Evolutionary conservation across 2,888 invertebrate species (phyloP).

Genomic region (Diarsia dahlii): DNA sequence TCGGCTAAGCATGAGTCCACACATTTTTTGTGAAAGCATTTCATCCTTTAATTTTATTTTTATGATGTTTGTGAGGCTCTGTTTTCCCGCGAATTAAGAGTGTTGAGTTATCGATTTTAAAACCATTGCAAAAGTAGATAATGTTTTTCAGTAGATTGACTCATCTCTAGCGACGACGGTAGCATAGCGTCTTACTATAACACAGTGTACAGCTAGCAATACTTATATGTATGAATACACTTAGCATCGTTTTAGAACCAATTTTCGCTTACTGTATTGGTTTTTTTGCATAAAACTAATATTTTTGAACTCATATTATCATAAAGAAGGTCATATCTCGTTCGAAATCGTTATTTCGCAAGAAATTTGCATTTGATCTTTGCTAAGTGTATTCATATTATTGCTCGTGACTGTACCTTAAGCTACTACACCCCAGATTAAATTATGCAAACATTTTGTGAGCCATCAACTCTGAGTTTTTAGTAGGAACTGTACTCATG

Average conservation of each 20-base stretch:
- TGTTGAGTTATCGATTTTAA: not conserved
- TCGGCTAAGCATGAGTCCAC: constrained; percentile 40
- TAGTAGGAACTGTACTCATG: not conserved
- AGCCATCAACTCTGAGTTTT: not conserved
- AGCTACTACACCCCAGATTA: not conserved
- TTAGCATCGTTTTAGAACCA: too few species aligned
- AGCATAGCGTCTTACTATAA: not conserved
- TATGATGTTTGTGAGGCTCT: constrained; percentile 7
- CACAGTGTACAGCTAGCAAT: not conserved
- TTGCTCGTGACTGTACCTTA: too few species aligned
- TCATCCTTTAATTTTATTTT: constrained; percentile 32
- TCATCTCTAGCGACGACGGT: not conserved
- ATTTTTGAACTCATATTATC: too few species aligned
- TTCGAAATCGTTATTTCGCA: too few species aligned
- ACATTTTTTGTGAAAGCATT: constrained; percentile 51
- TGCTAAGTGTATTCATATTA: too few species aligned
- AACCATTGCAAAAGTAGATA: not conserved
- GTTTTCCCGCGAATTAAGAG: not conserved
- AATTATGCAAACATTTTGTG: constrained; percentile 7
- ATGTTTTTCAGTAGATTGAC: not conserved
- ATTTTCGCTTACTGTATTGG: too few species aligned
- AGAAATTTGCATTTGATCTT: too few species aligned
- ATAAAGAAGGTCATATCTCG: too few species aligned
- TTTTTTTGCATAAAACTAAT: too few species aligned
- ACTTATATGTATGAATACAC: too few species aligned